Evolutionary conservation across 2,113 vertebrate genomes (phyloP), one percentile per base, ranked within the genome.

Genomic region (Pelobates fuscus): DNA sequence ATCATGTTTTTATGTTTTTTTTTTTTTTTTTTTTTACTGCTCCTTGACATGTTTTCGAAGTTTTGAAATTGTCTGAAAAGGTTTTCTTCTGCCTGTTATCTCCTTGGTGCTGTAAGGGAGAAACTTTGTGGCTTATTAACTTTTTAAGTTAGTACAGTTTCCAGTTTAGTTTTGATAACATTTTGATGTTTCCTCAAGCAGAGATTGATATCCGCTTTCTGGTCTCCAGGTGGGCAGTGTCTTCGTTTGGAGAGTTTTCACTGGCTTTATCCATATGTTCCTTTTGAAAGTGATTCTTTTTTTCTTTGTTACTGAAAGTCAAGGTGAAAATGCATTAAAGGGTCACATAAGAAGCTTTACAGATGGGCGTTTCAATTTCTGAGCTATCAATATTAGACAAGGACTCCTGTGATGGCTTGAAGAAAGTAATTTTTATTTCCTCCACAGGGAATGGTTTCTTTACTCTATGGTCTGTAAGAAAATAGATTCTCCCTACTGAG

Each of bases 381-480:
- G 17, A 62, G 59, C 70, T 71, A 63, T 71, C 70, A 63, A 63
- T 63, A 71, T 71, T 63, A 71, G 70, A 71, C 58, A 52, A 43
- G 58, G 70, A 71, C 70, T 63, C 70, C 70, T 63, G 70, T 44
- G 70, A 71, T 71, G 70, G 58, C 26, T 52, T 44, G 58, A 63
- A 71, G 70, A 71, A 71, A 71, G 59, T 71, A 71, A 71, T 71
- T 64, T 72, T 72, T 72, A 62, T 64, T 72, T 72, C 60, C 70
- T 72, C 59, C 43, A 64, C 70, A 49, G 70, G 70, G 60, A 72
- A 72, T 63, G 59, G 62, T 37, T 67, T 76, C 37, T 67, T 67
- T 67, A 67, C 41, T 67, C 54, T 76, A 59, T 58, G 55, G 52
- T 67, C 63, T 49, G 41, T 76, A 67, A 76, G 52, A 67, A 67